Base-by-base conservation (phyloP, 2,797 vertebrate genomes). In the Mallotus villosus region DNA sequence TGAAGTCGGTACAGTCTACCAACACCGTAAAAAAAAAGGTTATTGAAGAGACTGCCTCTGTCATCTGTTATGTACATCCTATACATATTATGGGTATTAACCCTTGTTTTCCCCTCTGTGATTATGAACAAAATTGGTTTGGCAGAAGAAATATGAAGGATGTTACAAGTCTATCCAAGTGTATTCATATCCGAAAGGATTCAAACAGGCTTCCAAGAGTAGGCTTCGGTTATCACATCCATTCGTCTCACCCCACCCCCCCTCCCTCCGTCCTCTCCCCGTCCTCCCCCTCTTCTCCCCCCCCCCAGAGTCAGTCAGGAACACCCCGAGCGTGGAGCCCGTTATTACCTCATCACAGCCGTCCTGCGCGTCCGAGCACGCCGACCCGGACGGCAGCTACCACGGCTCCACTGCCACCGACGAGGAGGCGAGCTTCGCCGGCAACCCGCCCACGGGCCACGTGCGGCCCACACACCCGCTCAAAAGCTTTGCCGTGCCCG, bases 401-500 rank as follows among this genome's bases (percentile, higher is more conserved):
- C 92, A 95, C 11, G 96, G 96, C 84, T 91, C 97, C 86, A 92
- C 92, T 41, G 93, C 92, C 22, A 87, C 94, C 0, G 94, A 96
- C 57, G 97, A 99, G 70, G 97, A 98, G 63, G 84, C 94, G 0
- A 92, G 93, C 84, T 96, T 95, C 84, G 84, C 88, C 82, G 88
- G 89, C 81, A 94, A 89, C 73, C 94, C 91, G 70, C 96, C 82
- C 59, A 96, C 93, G 0, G 97, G 95, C 59, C 96, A 87, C 0
- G 83, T 96, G 73, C 51, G 84, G 87, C 78, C 90, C 32, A 95
- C 97, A 0, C 97, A 98, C 88, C 97, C 98, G 0, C 88, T 99
- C 72, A 99, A 99, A 93, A 99, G 98, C 89, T 99, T 99, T 0
- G 97, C 97, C 0, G 96, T 98, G 78, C 96, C 96, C 0, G 94